These are phyloP conservation scores for Pogonognathellus flavescens DNA, from an alignment of 1,140 invertebrate species.

Conservation along the genomic window DNA sequence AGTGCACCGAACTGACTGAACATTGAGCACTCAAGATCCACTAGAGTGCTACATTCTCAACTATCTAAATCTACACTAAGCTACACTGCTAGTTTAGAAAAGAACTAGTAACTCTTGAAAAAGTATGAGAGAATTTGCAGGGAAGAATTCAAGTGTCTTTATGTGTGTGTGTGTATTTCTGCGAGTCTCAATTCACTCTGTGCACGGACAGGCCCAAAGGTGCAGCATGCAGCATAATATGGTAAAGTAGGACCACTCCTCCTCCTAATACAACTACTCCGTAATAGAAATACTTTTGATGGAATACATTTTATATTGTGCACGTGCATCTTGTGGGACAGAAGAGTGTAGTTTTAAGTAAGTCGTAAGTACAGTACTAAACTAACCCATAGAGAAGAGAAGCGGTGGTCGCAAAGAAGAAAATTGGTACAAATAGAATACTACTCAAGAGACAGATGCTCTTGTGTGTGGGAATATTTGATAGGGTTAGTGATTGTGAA, in stretches of 20 bases:
- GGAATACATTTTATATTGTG: conserved; percentile 4
- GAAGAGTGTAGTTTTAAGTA: too few relatives aligned
- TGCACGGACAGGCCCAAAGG: background rate
- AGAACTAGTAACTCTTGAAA: conserved; percentile 30
- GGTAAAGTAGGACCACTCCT: too few relatives aligned
- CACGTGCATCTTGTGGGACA: too few relatives aligned
- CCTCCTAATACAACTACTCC: too few relatives aligned
- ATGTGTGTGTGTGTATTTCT: too few relatives aligned
- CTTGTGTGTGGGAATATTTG: background rate
- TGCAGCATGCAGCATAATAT: background rate
- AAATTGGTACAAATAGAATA: background rate
- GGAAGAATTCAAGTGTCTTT: background rate
- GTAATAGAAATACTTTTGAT: background rate
- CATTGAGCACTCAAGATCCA: conserved; percentile 38
- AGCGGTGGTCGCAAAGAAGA: background rate
- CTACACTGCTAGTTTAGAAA: background rate
- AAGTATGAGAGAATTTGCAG: conserved; percentile 27
- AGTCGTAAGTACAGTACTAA: too few relatives aligned
- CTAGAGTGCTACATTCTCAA: conserved; percentile 19
- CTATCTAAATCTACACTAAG: background rate
- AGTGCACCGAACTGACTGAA: conserved; percentile 25
- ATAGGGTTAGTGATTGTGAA: conserved; percentile 24
- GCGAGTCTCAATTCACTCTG: conserved; percentile 27
- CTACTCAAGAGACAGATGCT: conserved; percentile 7
- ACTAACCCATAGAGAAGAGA: background rate